Evolutionary conservation across 2,888 invertebrate genomes (phyloP), one percentile per base, ranked within the genome.

Genomic region (Lepeophtheirus nordmannii): DNA sequence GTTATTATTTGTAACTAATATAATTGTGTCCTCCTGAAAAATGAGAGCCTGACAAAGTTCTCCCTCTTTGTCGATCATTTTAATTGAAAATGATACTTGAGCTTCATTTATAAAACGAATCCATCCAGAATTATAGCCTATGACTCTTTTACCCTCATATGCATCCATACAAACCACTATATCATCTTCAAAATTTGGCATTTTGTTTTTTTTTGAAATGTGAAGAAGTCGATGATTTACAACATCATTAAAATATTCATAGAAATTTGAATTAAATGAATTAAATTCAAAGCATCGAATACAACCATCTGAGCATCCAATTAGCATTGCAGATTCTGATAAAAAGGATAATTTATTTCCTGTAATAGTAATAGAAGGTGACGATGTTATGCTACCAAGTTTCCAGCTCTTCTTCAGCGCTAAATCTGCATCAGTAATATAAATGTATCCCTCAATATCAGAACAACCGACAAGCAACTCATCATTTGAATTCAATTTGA

Each of bases 21-120:
- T 17, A 8, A n/a, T 5, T 14, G 8, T 46, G 8, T 17, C 8
- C n/a, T 14, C 14, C 5, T 46, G n/a, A 14, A 46, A 46, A 2
- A 46, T 46, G n/a, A 46, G 53, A 46, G 17, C 53, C 53, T 46
- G n/a, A n/a, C n/a, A 46, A n/a, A 46, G 53, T 17, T 46, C 53
- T 46, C 53, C 53, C 8, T 14, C n/a, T n/a, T 14, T 46, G 17
- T 46, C 8, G 14, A 46, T 46, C 53, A 46, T 5, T 46, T 17
- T 46, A 3, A 46, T 14, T 2, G 53, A 17, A 46, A n/a, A 46
- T 8, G 53, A 46, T n/a, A 17, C 14, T 8, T 14, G 17, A 5
- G 14, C 53, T 46, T 14, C 5, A n/a, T 46, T 46, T 14, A 46
- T n/a, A n/a, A 46, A 46, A 46, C 53, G 53, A 46, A 46, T 46